Conservation (phyloP, 2,113 vertebrate genomes). For the Burhinus oedicnemus region DNA sequence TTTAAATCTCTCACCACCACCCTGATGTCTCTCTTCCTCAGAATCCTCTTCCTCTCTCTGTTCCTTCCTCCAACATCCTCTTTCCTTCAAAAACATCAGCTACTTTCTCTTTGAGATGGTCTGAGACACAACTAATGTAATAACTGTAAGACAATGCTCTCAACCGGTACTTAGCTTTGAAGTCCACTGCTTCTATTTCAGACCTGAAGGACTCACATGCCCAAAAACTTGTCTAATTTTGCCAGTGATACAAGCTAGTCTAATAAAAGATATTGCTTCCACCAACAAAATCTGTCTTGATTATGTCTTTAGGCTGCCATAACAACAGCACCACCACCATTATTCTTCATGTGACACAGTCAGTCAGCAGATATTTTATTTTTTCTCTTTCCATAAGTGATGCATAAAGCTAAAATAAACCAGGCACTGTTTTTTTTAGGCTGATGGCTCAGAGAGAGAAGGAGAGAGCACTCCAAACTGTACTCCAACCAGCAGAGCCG, state of each 20-base stretch:
- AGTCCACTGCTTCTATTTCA: constrained; percentile 13
- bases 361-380: background rate
- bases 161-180: background rate
- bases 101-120: background rate
- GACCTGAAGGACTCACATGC: background rate
- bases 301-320: constrained; percentile 29
- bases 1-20: background rate
- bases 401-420: constrained; percentile 28
- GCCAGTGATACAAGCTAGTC: background rate
- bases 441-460: background rate
- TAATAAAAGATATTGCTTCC: constrained; percentile 17
- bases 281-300: constrained; percentile 18
- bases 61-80: background rate
- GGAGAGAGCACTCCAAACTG: background rate
- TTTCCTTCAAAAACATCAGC: background rate
- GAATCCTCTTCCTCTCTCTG: background rate
- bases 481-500: background rate
- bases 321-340: background rate
- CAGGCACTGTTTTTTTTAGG: background rate
- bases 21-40: background rate
- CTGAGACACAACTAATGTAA: background rate
- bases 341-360: constrained; percentile 1
- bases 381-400: background rate
- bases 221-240: constrained; percentile 20
- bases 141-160: background rate